A percentile compares a stretch with the other conserved stretches of the same genome.
Evolutionary conservation across 1,140 invertebrate species (phyloP).

Genomic region (Zaprionus vittiger): DNA sequence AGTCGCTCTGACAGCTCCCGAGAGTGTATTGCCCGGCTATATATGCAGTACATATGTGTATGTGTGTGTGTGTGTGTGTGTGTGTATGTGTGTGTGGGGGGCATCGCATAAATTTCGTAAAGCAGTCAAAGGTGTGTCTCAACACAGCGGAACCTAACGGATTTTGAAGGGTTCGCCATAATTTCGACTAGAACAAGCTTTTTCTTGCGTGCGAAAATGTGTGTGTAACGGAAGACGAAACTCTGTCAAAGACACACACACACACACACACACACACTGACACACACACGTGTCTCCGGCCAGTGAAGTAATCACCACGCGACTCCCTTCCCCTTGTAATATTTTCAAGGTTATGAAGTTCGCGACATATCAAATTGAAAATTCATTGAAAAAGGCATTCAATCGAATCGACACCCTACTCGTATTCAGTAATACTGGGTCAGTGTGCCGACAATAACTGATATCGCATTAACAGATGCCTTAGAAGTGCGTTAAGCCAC

Average conservation of each 20-base stretch:
- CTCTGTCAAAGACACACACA: conserved; percentile 1
- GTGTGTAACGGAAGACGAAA: conserved; percentile 12
- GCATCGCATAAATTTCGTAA: conserved; percentile 41
- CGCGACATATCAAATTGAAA: background rate
- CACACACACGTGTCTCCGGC: conserved; percentile 4
- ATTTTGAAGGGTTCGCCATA: conserved; percentile 36
- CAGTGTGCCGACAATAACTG: background rate
- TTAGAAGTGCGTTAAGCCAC: background rate
- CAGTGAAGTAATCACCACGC: background rate
- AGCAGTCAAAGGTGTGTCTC: conserved; percentile 40
- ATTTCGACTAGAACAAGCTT: conserved; percentile 20
- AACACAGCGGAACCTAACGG: background rate
- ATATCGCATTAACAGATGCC: background rate
- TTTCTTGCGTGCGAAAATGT: conserved; percentile 46
- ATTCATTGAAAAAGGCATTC: background rate
- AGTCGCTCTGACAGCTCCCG: conserved; percentile 23
- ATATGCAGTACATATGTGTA: conserved; percentile 1
- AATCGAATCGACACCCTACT: background rate
- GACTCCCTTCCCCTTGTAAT: background rate
- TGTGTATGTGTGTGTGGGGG: conserved; percentile 13
- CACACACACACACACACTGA: conserved; percentile 2
- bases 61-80: conserved; percentile 27
- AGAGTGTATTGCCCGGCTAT: background rate
- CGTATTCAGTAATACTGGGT: background rate
- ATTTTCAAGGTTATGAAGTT: background rate